Conservation (phyloP, 1,140 invertebrate species). For the Drosophila melanogaster region Release_6_plus_ISO1_MT NT_033777.3:10357001-10357500, state of each 20-base stretch:
- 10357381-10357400: conserved; percentile 24
- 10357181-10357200: not conserved
- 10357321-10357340: conserved; percentile 16
- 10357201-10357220: conserved; percentile 24
- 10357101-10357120: not conserved
- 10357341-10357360: conserved; percentile 17
- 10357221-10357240: conserved; percentile 38
- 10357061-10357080: not conserved
- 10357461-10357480: conserved; percentile 39
- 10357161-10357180: not conserved
- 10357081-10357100: not conserved
- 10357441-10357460: conserved; percentile 32
- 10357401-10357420: conserved; percentile 39
- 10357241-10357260: conserved; percentile 16
- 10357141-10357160: not conserved
- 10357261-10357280: conserved; percentile 53
- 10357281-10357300: conserved; percentile 46
- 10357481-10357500: conserved; percentile 27
- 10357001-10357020: conserved; percentile 19
- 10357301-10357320: conserved; percentile 40
- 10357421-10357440: conserved; percentile 69
- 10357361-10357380: conserved; percentile 35
- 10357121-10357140: not conserved
- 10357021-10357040: conserved; percentile 14
- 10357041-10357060: not conserved